Base-by-base conservation (phyloP, 2,797 vertebrate genomes). In the Liparis tanakae region DNA sequence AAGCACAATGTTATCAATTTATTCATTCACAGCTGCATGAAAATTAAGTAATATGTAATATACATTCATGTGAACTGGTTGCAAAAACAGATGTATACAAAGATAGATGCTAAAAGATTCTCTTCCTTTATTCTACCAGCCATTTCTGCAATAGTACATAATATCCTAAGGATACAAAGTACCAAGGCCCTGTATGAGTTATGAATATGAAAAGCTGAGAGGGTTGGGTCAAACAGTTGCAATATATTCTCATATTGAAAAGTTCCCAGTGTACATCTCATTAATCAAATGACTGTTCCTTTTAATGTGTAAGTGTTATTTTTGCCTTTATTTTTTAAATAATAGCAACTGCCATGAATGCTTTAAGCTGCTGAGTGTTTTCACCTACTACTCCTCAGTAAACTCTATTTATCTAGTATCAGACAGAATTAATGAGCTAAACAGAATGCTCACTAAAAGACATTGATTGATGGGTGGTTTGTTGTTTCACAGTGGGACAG, bases 401-500 rank as follows among this genome's bases (percentile, higher is more conserved):
- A 67, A 69, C 39, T 64, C 44, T 85, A 63, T 85, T 75, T 78
- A 84, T 79, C 25, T 59, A 46, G 76, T 80, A 69, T 81, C 58
- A 70, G 74, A 81, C 55, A 72, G 77, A 84, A 78, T 43, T 57
- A 80, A 83, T 69, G 67, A 86, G 70, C 81, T 72, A 39, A 72
- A 76, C 12, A 55, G 72, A 44, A 70, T 75, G 80, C 83, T 90
- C 70, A 54, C 9, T 80, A 60, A 72, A 82, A 84, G 63, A 88
- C 79, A 89, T 90, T 90, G 84, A 89, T 87, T 88, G 60, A 72
- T 87, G 89, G 83, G 85, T 91, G 88, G 78, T 88, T 74, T 67
- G 83, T 83, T 89, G 91, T 93, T 90, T 91, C 91, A 91, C 82
- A 91, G 70, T 93, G 91, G 88, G 90, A 91, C 83, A 83, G 67